Conservation (phyloP, 1,140 invertebrate species). For the Orius laevigatus region DNA sequence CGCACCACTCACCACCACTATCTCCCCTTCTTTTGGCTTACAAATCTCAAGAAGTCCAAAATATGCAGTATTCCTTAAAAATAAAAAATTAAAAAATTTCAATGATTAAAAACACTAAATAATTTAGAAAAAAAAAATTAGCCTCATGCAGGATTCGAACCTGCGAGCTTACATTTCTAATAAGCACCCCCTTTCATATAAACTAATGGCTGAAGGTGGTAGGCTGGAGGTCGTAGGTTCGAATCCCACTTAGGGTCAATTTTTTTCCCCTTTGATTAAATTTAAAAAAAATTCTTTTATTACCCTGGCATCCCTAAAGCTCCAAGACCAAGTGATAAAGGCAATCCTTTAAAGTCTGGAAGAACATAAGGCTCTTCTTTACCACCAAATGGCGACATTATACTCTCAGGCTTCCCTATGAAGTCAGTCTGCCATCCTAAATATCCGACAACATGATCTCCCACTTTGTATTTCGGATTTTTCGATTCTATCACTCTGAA, state of each 20-base stretch:
- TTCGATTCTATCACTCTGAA: constrained; percentile 43
- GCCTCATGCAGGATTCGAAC: too few relatives aligned
- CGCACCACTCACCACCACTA: constrained; percentile 44
- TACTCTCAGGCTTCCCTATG: constrained; percentile 23
- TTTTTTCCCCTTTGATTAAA: too few relatives aligned
- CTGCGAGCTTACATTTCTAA: not conserved
- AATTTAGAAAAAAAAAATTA: too few relatives aligned
- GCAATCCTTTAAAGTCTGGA: constrained; percentile 35
- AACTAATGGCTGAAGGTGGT: too few relatives aligned
- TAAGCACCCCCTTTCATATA: too few relatives aligned
- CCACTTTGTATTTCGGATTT: constrained; percentile 39
- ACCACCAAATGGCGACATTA: not conserved
- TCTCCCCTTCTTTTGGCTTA: constrained; percentile 46
- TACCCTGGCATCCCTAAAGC: constrained; percentile 48
- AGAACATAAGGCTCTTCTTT: constrained; percentile 26
- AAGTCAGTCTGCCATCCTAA: constrained; percentile 42
- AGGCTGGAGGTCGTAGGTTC: too few relatives aligned
- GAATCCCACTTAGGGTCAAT: too few relatives aligned
- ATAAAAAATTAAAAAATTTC: too few relatives aligned
- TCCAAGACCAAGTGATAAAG: constrained; percentile 39
- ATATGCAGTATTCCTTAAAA: constrained; percentile 47
- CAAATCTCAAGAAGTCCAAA: constrained; percentile 54
- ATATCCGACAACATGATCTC: constrained; percentile 35
- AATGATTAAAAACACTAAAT: too few relatives aligned
- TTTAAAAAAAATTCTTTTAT: constrained; percentile 13